Base-by-base conservation (phyloP, 2,797 vertebrate genomes). In the Esox masquinongy region DNA sequence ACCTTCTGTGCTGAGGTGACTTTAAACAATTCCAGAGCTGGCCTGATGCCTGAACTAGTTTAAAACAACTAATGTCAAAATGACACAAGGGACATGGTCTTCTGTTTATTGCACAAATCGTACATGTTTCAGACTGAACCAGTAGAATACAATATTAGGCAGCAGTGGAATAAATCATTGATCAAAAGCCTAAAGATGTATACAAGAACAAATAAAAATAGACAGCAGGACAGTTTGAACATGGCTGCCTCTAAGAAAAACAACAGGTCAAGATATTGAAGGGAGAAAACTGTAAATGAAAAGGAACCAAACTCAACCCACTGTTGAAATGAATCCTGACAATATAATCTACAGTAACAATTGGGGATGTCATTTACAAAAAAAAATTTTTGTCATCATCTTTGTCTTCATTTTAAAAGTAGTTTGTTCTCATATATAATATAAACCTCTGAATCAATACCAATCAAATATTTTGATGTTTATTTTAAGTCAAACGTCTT, bases 361-460 rank as follows among this genome's bases (percentile, higher is more conserved):
- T 50, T 72, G 51, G n/a, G 75, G 81, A 73, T 72, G 78, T 73
- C 70, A 74, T 75, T 75, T 56, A 72, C 9, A 74, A 75, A 79
- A 39, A 72, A 72, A 77, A 72, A 74, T 74, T 75, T 87, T 79
- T 67, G 31, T 68, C 76, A 77, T 74, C 51, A 49, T 74, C 68
- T n/a, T 82, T 81, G 75, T 59, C 81, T 77, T 90, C 77, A 82
- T 83, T 89, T 93, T 90, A 92, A 92, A 93, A 93, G 85, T 90
- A 86, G 59, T 88, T 87, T 88, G 77, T 90, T 82, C 85, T 92
- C 82, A 83, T 91, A 76, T 75, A 92, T 87, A 94, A 94, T 95
- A 94, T 94, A 95, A 94, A 94, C 86, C 90, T 94, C 92, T 94
- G 92, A 87, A 90, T 92, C 87, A 83, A 90, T 90, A 92, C 90